These are phyloP conservation scores for Ptilonorhynchus violaceus DNA, from an alignment of 2,113 vertebrate species.

Conservation along the genomic window DNA sequence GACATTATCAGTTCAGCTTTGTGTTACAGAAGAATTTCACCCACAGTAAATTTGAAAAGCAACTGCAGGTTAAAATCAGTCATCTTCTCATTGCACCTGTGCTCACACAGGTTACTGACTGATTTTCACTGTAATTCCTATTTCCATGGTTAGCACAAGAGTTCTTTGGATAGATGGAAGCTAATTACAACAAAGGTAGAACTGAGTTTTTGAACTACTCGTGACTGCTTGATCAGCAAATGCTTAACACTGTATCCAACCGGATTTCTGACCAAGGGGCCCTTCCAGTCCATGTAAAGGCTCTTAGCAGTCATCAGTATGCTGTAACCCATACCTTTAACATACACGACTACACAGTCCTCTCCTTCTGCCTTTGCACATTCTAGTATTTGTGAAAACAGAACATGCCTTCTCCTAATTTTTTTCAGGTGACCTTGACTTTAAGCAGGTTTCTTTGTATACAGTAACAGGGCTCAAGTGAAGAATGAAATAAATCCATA, in stretches of 20 bases:
- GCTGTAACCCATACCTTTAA: background rate
- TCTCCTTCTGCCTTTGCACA: slow-evolving; percentile 25
- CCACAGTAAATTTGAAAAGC: background rate
- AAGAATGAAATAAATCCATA: slow-evolving; percentile 19
- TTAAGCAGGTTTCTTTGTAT: slow-evolving; percentile 35
- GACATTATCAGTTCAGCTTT: background rate
- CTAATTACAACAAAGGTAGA: background rate
- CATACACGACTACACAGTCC: background rate
- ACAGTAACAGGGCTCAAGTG: slow-evolving; percentile 32
- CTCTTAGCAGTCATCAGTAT: background rate
- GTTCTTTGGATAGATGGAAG: background rate
- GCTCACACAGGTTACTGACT: background rate
- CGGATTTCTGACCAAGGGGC: background rate
- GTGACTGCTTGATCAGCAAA: background rate
- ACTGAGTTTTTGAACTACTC: background rate
- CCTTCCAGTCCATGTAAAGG: background rate
- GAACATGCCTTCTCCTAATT: slow-evolving; percentile 32
- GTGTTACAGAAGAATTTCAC: background rate
- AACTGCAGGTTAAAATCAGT: background rate
- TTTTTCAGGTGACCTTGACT: slow-evolving; percentile 31
- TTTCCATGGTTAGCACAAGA: background rate
- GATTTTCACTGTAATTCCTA: background rate
- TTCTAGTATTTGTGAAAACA: background rate
- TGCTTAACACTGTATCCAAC: background rate
- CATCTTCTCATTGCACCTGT: background rate